These are phyloP conservation scores for Pseudotriccus pelzelni DNA, from an alignment of 2,797 vertebrate genomes.

Conservation along the genomic window DNA sequence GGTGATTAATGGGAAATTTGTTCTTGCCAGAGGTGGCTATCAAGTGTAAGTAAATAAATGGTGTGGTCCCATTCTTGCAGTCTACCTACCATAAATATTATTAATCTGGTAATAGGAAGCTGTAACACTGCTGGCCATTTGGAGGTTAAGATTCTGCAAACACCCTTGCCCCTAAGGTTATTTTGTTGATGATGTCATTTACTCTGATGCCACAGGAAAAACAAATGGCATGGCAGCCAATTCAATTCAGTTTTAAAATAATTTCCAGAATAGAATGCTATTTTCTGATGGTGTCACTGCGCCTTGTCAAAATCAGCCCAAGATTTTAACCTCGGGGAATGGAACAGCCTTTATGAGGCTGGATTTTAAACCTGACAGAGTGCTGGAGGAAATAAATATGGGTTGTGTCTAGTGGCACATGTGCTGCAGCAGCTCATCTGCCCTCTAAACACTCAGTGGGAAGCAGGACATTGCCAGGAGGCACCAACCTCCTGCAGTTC, in stretches of 20 bases:
- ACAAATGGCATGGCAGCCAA: slow-evolving; percentile 21
- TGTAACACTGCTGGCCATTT: neutral
- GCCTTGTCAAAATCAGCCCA: neutral
- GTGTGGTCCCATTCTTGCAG: neutral
- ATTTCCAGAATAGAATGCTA: neutral
- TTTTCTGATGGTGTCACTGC: neutral
- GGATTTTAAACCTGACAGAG: neutral
- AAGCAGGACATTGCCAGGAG: slow-evolving; percentile 1
- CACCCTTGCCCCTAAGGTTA: slow-evolving; percentile 41
- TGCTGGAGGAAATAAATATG: neutral
- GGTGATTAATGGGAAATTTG: slow-evolving; percentile 68
- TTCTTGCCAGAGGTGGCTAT: slow-evolving; percentile 65
- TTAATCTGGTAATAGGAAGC: slow-evolving; percentile 33
- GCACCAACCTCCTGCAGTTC: slow-evolving; percentile 3
- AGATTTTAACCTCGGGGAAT: neutral
- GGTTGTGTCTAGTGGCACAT: neutral
- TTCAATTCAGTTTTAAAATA: slow-evolving; percentile 45
- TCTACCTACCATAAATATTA: slow-evolving; percentile 54
- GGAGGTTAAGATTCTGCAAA: slow-evolving; percentile 23
- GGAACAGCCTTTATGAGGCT: neutral
- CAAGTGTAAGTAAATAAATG: slow-evolving; percentile 58
- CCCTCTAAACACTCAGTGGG: neutral
- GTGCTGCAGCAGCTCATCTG: neutral
- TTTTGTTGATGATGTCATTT: slow-evolving; percentile 54
- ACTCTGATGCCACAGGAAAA: slow-evolving; percentile 35